Percentiles rank a stretch among this genome's conserved stretches.
These are phyloP conservation scores for Eupeodes corollae DNA, from an alignment of 1,140 invertebrate genomes.

Conservation along the genomic window DNA sequence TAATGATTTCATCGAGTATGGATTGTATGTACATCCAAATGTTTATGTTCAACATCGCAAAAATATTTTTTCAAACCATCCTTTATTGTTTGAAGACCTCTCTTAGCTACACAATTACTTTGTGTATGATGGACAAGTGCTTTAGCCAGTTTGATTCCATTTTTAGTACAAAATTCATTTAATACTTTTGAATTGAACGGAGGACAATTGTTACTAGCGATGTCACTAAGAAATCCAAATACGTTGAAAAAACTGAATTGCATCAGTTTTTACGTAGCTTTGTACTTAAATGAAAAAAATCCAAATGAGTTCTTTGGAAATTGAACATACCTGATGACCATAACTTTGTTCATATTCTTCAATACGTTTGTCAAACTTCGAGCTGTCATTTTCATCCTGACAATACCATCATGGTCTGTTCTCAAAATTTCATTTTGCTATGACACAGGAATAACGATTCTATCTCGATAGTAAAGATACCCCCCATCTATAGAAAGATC, in stretches of 20 bases:
- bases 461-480: too few species aligned
- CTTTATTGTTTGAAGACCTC: conserved; percentile 1
- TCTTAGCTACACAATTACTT: conserved; percentile 1
- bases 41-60: too few species aligned
- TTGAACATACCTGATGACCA: neutral
- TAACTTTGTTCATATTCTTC: neutral
- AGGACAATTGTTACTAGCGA: conserved; percentile 1
- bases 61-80: neutral
- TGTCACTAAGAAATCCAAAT: neutral
- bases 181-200: neutral
- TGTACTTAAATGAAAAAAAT: conserved; percentile 2
- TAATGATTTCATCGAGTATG: too few species aligned
- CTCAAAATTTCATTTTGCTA: too few species aligned
- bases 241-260: neutral
- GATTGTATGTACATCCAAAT: too few species aligned
- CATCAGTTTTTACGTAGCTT: neutral
- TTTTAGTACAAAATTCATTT: neutral
- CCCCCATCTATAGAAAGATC: too few species aligned
- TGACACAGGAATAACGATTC: too few species aligned
- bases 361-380: too few species aligned
- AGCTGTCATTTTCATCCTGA: too few species aligned
- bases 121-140: neutral
- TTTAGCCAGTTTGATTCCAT: neutral
- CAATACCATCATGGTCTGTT: too few species aligned
- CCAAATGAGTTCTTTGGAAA: neutral